A percentile compares a stretch with the other conserved stretches of the same genome.
Conservation (phyloP, 2,113 vertebrate species). For the Natator depressus region DNA sequence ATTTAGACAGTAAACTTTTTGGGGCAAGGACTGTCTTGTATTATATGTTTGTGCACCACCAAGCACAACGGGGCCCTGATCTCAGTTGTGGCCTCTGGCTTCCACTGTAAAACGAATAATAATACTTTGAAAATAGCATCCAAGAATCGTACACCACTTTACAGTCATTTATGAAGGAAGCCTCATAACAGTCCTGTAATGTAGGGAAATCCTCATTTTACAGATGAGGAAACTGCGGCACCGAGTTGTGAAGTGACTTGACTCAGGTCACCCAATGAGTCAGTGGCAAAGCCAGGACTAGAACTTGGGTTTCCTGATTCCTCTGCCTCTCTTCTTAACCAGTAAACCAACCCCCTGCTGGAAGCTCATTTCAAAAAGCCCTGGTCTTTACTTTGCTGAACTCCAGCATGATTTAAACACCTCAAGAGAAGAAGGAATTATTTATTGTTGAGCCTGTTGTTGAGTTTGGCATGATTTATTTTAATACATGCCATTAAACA, state of each 20-base stretch:
- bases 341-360: background rate
- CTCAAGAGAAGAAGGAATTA: conserved; percentile 10
- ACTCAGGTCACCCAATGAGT: fast-evolving
- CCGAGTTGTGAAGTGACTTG: background rate
- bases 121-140: background rate
- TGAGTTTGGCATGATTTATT: conserved; percentile 64
- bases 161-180: background rate
- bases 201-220: background rate
- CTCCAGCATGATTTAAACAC: background rate
- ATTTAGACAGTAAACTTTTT: background rate
- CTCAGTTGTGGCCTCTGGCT: background rate
- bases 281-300: background rate
- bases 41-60: background rate
- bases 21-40: background rate
- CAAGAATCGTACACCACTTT: background rate
- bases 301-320: background rate
- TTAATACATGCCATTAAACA: conserved; percentile 48
- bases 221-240: background rate
- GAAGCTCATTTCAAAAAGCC: fast-evolving
- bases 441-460: background rate
- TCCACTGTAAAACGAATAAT: background rate
- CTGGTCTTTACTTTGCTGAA: background rate
- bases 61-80: background rate
- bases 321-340: background rate
- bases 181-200: background rate